A percentile compares a stretch with the other conserved stretches of the same genome.
phyloP scores from a whole-genome alignment of 2,888 invertebrate species.

The Amphipyra berbera region DNA sequence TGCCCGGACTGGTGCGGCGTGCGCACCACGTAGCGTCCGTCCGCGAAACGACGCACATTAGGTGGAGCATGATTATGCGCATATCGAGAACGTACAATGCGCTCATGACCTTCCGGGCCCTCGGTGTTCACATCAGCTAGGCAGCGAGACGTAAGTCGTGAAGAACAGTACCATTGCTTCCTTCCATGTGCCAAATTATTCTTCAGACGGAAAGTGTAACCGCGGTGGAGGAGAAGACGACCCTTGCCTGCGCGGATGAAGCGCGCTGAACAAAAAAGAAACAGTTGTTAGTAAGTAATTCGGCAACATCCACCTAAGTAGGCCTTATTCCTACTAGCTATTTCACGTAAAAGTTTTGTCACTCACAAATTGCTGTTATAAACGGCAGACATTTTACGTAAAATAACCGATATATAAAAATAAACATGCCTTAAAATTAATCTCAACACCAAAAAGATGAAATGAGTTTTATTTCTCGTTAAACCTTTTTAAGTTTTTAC shows the following conservation, averaged over 20 bases:
- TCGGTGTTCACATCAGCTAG: slow-evolving; percentile 87
- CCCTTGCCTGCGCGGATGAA: slow-evolving; percentile 88
- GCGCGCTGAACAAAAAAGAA: slow-evolving; percentile 75
- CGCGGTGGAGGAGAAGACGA: slow-evolving; percentile 83
- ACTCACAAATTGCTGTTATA: neutral
- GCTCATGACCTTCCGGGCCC: slow-evolving; percentile 87
- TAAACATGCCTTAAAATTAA: slow-evolving; percentile 37
- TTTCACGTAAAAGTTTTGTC: slow-evolving; percentile 32
- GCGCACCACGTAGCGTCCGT: slow-evolving; percentile 86
- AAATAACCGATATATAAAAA: slow-evolving; percentile 15
- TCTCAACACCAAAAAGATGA: slow-evolving; percentile 4
- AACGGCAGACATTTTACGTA: slow-evolving; percentile 23
- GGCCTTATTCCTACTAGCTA: slow-evolving; percentile 16
- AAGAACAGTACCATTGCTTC: slow-evolving; percentile 88
- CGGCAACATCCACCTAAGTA: neutral
- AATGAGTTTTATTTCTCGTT: slow-evolving; percentile 12
- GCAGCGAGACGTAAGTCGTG: slow-evolving; percentile 85
- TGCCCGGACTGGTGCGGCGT: slow-evolving; percentile 88
- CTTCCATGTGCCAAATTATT: slow-evolving; percentile 87
- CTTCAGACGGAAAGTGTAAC: slow-evolving; percentile 87
- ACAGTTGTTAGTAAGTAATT: slow-evolving; percentile 50
- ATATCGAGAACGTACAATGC: slow-evolving; percentile 86
- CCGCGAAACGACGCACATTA: slow-evolving; percentile 86
- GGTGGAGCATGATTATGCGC: slow-evolving; percentile 87
- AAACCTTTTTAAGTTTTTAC: slow-evolving; percentile 4